These are phyloP conservation scores for Dryadula phaetusa DNA, from an alignment of 2,888 invertebrate species.

Conservation along the genomic window DNA sequence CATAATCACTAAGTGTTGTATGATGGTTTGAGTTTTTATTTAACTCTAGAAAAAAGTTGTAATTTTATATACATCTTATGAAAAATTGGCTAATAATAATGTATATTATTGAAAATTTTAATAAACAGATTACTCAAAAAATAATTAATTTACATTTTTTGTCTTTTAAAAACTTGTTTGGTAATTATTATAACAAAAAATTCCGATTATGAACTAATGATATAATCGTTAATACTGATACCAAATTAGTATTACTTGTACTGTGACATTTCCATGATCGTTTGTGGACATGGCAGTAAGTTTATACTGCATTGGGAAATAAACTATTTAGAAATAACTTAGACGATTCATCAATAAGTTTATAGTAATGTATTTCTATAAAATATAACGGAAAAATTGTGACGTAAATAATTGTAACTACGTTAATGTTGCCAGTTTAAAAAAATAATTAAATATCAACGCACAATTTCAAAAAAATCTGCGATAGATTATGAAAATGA, in stretches of 20 bases:
- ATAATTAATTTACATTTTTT: neutral
- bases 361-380: constrained; percentile 44
- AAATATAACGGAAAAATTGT: constrained; percentile 32
- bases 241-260: constrained; percentile 43
- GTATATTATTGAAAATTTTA: constrained; percentile 8
- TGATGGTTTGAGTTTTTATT: constrained; percentile 4
- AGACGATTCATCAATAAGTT: constrained; percentile 30
- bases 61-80: constrained; percentile 10
- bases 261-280: constrained; percentile 40
- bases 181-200: neutral
- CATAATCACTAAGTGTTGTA: constrained; percentile 10
- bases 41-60: constrained; percentile 2
- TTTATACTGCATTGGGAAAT: constrained; percentile 24
- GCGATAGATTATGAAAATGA: neutral
- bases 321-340: neutral
- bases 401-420: constrained; percentile 27
- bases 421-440: constrained; percentile 28
- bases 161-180: neutral
- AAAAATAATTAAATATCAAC: constrained; percentile 4
- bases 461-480: constrained; percentile 6
- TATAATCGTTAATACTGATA: constrained; percentile 37
- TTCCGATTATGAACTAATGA: constrained; percentile 16
- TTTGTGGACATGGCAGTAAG: constrained; percentile 43
- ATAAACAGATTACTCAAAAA: neutral
- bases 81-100: constrained; percentile 3